These are phyloP conservation scores for Macroglossus sobrinus DNA, from an alignment of 2,113 vertebrate genomes.

Conservation along the genomic window DNA sequence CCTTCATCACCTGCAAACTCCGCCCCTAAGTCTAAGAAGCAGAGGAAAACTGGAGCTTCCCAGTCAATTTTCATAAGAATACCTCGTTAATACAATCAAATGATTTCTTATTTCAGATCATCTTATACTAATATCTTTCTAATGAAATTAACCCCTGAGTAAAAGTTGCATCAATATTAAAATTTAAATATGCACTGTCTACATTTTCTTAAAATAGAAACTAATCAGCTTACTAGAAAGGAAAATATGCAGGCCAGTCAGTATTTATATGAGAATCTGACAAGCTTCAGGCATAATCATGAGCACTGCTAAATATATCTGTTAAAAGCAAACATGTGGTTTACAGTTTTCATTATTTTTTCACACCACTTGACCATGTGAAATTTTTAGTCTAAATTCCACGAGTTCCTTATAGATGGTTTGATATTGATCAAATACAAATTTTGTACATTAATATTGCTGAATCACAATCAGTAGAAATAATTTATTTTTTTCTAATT, in stretches of 20 bases:
- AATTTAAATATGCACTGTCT: not conserved
- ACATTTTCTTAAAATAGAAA: not conserved
- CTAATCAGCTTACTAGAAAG: not conserved
- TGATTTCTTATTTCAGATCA: not conserved
- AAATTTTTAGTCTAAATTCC: not conserved
- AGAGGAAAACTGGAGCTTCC: not conserved
- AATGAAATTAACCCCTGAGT: not conserved
- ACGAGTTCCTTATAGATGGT: not conserved
- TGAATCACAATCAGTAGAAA: not conserved
- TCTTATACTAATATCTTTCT: not conserved
- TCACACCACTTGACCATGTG: not conserved
- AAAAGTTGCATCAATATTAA: not conserved
- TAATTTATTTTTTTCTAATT: not conserved
- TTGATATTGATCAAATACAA: not conserved
- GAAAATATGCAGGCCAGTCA: not conserved
- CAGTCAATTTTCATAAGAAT: not conserved
- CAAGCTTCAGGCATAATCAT: not conserved
- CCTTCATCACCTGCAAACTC: not conserved
- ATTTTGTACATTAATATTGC: not conserved
- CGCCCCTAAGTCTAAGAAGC: not conserved
- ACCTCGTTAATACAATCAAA: not conserved
- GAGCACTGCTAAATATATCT: not conserved
- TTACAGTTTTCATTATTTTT: not conserved
- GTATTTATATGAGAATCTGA: not conserved
- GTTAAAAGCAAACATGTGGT: not conserved